Percentiles rank a stretch among this genome's conserved stretches.
Evolutionary conservation across 2,888 invertebrate genomes (phyloP).

Genomic region (Agrilus biguttatus): DNA sequence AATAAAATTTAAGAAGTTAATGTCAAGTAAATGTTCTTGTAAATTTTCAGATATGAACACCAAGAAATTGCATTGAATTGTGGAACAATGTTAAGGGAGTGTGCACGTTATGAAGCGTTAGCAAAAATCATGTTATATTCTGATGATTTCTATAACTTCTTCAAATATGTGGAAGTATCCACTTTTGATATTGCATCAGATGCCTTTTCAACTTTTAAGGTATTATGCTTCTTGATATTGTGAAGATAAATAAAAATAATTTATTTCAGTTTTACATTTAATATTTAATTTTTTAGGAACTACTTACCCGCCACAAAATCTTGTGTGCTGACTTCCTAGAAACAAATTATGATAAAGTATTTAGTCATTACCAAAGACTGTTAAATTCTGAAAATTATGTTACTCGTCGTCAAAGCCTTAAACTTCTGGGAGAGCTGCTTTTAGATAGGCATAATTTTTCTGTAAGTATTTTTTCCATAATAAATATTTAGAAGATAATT

Average conservation of each 20-base stretch:
- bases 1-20: neutral
- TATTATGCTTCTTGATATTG: conserved; percentile 23
- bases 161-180: conserved; percentile 98
- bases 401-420: conserved; percentile 94
- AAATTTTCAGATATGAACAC: conserved; percentile 74
- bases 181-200: conserved; percentile 99
- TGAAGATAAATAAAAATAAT: no score
- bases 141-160: conserved; percentile 98
- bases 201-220: conserved; percentile 99
- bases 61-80: conserved; percentile 98
- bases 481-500: neutral
- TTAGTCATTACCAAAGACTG: conserved; percentile 90
- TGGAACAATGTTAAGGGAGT: conserved; percentile 97
- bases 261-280: neutral
- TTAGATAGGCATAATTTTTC: conserved; percentile 99
- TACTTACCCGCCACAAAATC: conserved; percentile 87
- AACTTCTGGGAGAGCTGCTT: conserved; percentile 90
- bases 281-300: conserved; percentile 55
- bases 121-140: conserved; percentile 97
- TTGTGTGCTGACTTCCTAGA: conserved; percentile 97
- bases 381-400: conserved; percentile 99
- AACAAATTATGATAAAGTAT: conserved; percentile 97
- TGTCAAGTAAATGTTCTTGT: conserved; percentile 4
- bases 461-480: conserved; percentile 35
- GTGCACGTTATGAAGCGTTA: conserved; percentile 93